Evolutionary conservation across 2,113 vertebrate genomes (phyloP).

Genomic region (Meles meles): DNA sequence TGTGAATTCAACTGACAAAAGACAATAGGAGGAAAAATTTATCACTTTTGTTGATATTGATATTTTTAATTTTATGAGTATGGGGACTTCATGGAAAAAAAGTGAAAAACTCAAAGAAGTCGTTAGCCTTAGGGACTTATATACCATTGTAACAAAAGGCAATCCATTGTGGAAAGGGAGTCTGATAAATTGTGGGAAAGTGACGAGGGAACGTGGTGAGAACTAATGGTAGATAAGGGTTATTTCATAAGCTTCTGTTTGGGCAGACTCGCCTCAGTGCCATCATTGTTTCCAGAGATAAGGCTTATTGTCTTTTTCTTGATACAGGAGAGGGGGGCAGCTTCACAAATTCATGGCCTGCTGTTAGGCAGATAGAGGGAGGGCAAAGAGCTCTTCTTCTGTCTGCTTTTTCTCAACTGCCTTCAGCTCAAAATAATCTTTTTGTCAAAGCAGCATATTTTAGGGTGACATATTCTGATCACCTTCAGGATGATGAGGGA

Average conservation of each 20-base stretch:
- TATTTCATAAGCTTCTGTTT: background rate
- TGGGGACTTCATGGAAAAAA: background rate
- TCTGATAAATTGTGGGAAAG: background rate
- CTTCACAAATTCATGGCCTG: background rate
- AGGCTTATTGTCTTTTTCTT: background rate
- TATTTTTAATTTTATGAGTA: background rate
- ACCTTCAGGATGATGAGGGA: background rate
- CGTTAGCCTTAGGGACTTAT: background rate
- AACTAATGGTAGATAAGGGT: background rate
- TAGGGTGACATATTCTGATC: background rate
- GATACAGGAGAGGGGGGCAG: background rate
- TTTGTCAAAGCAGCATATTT: background rate
- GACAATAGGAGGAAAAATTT: background rate
- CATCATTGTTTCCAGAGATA: background rate
- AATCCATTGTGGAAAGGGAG: background rate
- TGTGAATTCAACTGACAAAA: background rate
- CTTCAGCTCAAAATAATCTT: background rate
- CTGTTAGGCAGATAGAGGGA: background rate
- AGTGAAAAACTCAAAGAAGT: background rate
- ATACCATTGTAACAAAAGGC: background rate
- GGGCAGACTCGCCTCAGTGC: background rate
- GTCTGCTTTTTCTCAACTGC: background rate
- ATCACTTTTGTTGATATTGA: background rate
- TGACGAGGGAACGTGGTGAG: background rate
- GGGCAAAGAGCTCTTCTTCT: background rate